phyloP scores from a whole-genome alignment of 2,797 vertebrate genomes.

The Aratinga solstitialis region DNA sequence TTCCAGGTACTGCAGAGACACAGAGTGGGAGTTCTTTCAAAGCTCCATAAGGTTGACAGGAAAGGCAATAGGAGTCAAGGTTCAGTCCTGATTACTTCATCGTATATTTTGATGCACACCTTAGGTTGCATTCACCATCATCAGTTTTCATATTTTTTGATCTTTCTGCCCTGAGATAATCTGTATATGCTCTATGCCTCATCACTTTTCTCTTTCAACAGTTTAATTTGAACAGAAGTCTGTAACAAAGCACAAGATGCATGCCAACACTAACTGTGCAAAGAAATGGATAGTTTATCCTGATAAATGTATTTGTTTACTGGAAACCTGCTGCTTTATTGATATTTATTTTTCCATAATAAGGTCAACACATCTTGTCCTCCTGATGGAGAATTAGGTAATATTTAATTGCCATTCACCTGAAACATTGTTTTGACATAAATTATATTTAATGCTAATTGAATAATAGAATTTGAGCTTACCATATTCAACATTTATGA shows the following conservation, averaged over 20 bases:
- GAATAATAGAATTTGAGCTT: conserved; percentile 49
- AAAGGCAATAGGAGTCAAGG: neutral
- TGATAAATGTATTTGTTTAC: conserved; percentile 57
- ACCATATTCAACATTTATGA: conserved; percentile 3
- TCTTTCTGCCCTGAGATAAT: neutral
- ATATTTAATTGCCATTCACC: conserved; percentile 49
- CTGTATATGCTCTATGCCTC: neutral
- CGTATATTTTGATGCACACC: neutral
- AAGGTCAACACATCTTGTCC: conserved; percentile 20
- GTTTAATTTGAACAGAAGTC: conserved; percentile 46
- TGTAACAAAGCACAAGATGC: neutral
- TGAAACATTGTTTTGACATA: conserved; percentile 44
- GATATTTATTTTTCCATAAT: conserved; percentile 48
- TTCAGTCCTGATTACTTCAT: neutral
- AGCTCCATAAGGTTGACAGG: neutral
- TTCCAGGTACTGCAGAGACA: neutral
- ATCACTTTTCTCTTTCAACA: conserved; percentile 1
- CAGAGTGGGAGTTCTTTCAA: neutral
- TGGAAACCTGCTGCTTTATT: conserved; percentile 55
- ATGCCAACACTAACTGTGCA: neutral
- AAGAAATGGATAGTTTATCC: conserved; percentile 37
- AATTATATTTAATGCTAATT: conserved; percentile 53
- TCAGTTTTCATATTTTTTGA: neutral
- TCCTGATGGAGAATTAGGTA: conserved; percentile 20
- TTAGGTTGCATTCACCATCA: neutral